These are phyloP conservation scores for Zaprionus lineosus DNA, from an alignment of 2,888 invertebrate species.

Conservation along the genomic window DNA sequence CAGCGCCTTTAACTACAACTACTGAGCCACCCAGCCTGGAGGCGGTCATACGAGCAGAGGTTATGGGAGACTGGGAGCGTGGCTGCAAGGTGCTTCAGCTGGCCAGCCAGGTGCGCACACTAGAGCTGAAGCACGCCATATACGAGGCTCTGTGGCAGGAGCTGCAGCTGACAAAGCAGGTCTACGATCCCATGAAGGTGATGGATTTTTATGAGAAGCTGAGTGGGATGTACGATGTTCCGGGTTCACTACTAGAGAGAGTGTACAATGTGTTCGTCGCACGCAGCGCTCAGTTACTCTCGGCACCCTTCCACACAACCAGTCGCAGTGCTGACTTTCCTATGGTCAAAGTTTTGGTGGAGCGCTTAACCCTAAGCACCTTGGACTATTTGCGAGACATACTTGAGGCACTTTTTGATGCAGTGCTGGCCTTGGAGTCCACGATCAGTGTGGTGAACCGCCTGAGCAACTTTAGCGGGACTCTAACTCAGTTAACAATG, in stretches of 20 bases:
- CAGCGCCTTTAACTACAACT: neutral
- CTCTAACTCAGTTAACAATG: slow-evolving; percentile 43
- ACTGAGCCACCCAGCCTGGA: slow-evolving; percentile 19
- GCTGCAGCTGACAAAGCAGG: slow-evolving; percentile 47
- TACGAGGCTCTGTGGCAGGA: slow-evolving; percentile 68
- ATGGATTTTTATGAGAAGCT: slow-evolving; percentile 53
- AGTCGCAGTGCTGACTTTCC: slow-evolving; percentile 47
- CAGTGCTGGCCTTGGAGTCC: slow-evolving; percentile 51
- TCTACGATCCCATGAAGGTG: slow-evolving; percentile 54
- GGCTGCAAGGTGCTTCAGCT: slow-evolving; percentile 34
- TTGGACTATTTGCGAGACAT: slow-evolving; percentile 54
- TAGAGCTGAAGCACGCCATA: slow-evolving; percentile 53
- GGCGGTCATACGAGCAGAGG: slow-evolving; percentile 54
- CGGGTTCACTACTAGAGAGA: slow-evolving; percentile 13
- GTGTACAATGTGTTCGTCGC: slow-evolving; percentile 41
- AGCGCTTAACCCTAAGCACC: slow-evolving; percentile 44
- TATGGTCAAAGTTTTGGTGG: slow-evolving; percentile 37
- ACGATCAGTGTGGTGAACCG: slow-evolving; percentile 44
- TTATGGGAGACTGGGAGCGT: slow-evolving; percentile 60
- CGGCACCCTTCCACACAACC: slow-evolving; percentile 53
- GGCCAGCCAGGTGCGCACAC: slow-evolving; percentile 34
- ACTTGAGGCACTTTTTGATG: slow-evolving; percentile 48
- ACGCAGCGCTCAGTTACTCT: slow-evolving; percentile 55
- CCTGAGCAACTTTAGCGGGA: slow-evolving; percentile 42
- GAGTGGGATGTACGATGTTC: slow-evolving; percentile 24